phyloP scores from a whole-genome alignment of 2,113 vertebrate genomes.

The Bucco capensis region DNA sequence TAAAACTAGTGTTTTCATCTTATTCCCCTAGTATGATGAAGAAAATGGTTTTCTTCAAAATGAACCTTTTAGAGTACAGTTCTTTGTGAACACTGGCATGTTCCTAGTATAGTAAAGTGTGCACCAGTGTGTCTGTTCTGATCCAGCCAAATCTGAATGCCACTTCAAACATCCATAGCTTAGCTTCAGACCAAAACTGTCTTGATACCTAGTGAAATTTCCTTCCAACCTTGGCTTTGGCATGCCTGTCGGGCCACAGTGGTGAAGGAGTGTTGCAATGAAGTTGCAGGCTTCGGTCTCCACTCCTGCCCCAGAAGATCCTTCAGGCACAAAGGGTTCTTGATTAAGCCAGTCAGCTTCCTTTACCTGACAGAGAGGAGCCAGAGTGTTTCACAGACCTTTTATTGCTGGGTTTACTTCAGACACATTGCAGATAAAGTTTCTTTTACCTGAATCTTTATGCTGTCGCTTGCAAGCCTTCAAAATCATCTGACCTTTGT shows the following conservation, averaged over 20 bases:
- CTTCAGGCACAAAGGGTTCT: not conserved
- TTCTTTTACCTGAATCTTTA: not conserved
- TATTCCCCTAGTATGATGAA: not conserved
- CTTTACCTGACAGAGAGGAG: not conserved
- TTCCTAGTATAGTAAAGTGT: not conserved
- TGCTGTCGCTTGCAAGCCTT: conserved; percentile 5
- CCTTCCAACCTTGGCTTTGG: not conserved
- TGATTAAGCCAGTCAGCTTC: not conserved
- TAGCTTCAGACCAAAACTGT: not conserved
- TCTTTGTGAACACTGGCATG: fast-evolving
- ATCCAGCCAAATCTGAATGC: not conserved
- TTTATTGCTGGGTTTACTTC: conserved; percentile 23
- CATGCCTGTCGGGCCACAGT: not conserved
- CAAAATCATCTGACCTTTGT: not conserved
- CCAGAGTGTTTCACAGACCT: not conserved
- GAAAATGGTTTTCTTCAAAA: not conserved
- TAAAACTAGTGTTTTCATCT: not conserved
- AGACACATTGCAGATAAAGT: not conserved
- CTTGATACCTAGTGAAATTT: not conserved
- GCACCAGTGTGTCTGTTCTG: not conserved
- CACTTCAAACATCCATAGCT: fast-evolving
- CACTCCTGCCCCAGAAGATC: not conserved
- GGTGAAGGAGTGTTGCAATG: not conserved
- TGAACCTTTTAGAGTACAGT: fast-evolving
- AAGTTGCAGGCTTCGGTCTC: not conserved